Evolutionary conservation across 2,113 vertebrate species (phyloP), one percentile per base, ranked within the genome.

Genomic region (Etia nguti): DNA sequence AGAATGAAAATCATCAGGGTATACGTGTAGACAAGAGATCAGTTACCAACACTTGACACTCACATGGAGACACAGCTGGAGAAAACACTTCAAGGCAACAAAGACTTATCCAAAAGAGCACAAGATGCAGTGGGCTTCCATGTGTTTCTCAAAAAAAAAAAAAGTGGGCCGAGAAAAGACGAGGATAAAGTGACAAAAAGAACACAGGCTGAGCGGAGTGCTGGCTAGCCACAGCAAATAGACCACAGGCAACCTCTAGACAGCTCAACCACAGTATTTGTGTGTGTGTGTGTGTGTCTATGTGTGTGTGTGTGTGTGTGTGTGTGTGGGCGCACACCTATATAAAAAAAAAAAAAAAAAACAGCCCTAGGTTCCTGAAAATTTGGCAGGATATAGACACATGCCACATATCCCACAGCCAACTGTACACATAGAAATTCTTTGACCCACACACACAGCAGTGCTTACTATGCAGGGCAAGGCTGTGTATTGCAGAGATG

Each of bases 381-480:
- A 94, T 88, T 82, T 94, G 91, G 90, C 93, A 86, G 93, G 88
- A 93, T 90, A 31, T 79, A 73, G 70, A 85, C 36, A 48, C 29
- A 73, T 34, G 81, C 87, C 86, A 87, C 92, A 91, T 55, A 50
- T 55, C 79, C 90, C 90, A 79, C 89, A 88, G 70, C 46, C 34
- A 73, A 83, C 59, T 48, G 80, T 75, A 82, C 62, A 91, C 6
- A 52, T 36, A 73, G 36, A 86, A 10, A 82, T 34, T 34, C 56
- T 86, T 46, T 77, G 68, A 88, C 82, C 62, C 43, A 20, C 82
- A 80, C 82, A 88, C 48, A 80, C 84, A 68, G 24, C 12, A 83
- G 59, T 18, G 97, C 98, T 98, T 96, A 99, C 98, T 97, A 96
- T 65, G 98, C 97, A 34, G 98, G 98, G 93, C 99, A 99, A 90